phyloP scores from a whole-genome alignment of 2,888 invertebrate genomes.

The Noctua janthina region DNA sequence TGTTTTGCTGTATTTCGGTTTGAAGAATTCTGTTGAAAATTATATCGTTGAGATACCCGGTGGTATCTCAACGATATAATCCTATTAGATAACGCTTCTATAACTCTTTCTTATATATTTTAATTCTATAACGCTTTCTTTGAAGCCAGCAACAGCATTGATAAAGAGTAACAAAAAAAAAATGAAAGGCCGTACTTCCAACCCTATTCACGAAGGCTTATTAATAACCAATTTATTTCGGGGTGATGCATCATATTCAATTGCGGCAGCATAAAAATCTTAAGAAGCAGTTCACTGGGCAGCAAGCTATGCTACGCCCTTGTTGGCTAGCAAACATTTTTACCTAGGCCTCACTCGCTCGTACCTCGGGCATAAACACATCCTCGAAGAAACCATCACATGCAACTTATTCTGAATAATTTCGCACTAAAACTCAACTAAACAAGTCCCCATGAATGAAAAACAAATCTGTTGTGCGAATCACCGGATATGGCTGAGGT shows the following conservation, averaged over 20 bases:
- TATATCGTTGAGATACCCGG: too few relatives aligned
- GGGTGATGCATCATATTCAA: neutral
- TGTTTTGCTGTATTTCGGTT: neutral
- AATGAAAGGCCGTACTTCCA: too few relatives aligned
- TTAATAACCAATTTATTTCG: neutral
- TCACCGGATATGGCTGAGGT: conserved; percentile 78
- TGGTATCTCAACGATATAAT: too few relatives aligned
- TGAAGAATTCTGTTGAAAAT: too few relatives aligned
- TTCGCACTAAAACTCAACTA: conserved; percentile 8
- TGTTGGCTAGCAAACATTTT: neutral
- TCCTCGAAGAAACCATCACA: neutral
- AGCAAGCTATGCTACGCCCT: neutral
- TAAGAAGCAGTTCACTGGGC: neutral
- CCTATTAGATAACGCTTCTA: too few relatives aligned
- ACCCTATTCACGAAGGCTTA: too few relatives aligned
- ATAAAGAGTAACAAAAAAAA: neutral
- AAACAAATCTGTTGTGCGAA: conserved; percentile 41
- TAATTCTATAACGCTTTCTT: neutral
- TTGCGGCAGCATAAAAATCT: neutral
- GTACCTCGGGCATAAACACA: neutral
- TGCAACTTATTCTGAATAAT: neutral
- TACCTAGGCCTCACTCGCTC: neutral
- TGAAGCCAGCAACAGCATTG: neutral
- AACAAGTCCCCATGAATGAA: conserved; percentile 44
- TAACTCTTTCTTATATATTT: too few relatives aligned